Evolutionary conservation across 2,113 vertebrate species (phyloP), one percentile per base, ranked within the genome.

Genomic region (Dryoscopus gambensis): DNA sequence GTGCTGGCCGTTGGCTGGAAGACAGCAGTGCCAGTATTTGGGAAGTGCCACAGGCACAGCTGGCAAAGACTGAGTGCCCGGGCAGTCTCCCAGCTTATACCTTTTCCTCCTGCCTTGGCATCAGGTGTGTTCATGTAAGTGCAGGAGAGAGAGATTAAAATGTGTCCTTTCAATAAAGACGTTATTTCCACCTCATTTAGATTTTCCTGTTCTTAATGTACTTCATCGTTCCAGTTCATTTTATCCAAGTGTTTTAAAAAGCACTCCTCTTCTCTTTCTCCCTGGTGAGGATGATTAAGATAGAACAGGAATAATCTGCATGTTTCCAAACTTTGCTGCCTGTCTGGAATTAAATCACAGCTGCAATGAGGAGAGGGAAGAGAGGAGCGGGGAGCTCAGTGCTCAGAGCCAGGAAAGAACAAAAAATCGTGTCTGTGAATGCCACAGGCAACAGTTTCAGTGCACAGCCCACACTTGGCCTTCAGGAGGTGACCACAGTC

Each of bases 151-250:
- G 84, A 95, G 81, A 94, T 97, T 96, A 89, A 98, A 97, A 95
- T 78, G 81, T 94, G 60, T 49, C 70, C 84, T 90, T 92, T 87
- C 70, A 97, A 97, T 97, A 95, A 96, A 97, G 90, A 91, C 11
- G 39, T 92, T 88, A 91, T 95, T 98, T 97, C 95, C 90, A 95
- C 75, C 82, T 79, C 97, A 97, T 97, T 97, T 97, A 77, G 69
- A 87, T 95, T 90, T 95, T 93, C 94, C 92, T 85, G 39, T 95
- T 95, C 97, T 96, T 70, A 84, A 90, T 71, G 75, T 62, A 56
- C 56, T 96, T 95, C 90, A 60, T 89, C 79, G 11, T 89, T 93
- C 78, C 57, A 92, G 69, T 64, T 69, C 84, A 81, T 87, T 96
- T 95, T 95, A 95, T 90, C 91, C 95, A 92, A 70, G 68, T 77